These are phyloP conservation scores for Amphimallon solstitiale DNA, from an alignment of 2,888 invertebrate genomes.

Conservation along the genomic window DNA sequence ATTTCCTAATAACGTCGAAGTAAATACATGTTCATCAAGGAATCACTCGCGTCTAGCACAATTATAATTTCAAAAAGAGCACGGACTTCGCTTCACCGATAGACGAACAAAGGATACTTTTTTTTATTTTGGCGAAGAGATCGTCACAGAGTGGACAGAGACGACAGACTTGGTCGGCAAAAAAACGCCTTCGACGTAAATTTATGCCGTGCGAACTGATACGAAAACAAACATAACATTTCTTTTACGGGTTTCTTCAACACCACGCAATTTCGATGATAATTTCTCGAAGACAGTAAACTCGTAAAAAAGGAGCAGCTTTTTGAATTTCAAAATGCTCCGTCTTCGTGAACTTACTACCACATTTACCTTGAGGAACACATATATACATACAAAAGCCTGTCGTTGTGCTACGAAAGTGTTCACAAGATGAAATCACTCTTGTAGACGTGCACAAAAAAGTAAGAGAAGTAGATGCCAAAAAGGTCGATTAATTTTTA, in stretches of 20 bases:
- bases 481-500: too few relatives aligned
- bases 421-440: conserved; percentile 12
- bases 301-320: conserved; percentile 29
- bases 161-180: conserved; percentile 5
- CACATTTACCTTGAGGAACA: too few relatives aligned
- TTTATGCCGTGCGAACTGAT: conserved; percentile 60
- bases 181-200: conserved; percentile 44
- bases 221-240: conserved; percentile 58
- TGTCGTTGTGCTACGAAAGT: conserved; percentile 23
- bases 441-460: neutral
- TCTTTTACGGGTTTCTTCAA: conserved; percentile 56
- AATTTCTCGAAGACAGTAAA: conserved; percentile 44
- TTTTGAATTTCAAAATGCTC: conserved; percentile 37
- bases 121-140: conserved; percentile 12
- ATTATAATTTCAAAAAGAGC: conserved; percentile 28
- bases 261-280: conserved; percentile 57
- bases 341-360: conserved; percentile 25
- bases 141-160: neutral
- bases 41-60: neutral
- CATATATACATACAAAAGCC: conserved; percentile 12
- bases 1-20: conserved; percentile 19
- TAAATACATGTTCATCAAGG: conserved; percentile 23
- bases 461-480: neutral
- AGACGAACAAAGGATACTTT: conserved; percentile 4
- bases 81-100: neutral